These are phyloP conservation scores for Coenonympha arcania DNA, from an alignment of 2,888 invertebrate species.

Conservation along the genomic window DNA sequence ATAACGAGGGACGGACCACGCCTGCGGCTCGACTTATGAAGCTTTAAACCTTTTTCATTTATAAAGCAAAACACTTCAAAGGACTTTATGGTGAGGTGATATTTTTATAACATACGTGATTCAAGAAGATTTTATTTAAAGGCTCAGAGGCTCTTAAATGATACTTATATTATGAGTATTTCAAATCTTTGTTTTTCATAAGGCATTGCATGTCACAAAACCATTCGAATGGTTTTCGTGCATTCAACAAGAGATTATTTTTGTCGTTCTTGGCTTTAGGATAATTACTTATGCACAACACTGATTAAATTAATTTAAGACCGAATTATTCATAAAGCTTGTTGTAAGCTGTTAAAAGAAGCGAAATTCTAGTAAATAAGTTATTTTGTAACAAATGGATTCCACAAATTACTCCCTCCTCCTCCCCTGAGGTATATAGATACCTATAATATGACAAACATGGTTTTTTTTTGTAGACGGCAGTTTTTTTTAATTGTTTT, in stretches of 20 bases:
- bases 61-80: slow-evolving; percentile 29
- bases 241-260: not conserved
- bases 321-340: no score
- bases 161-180: not conserved
- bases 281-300: no score
- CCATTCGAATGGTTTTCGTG: not conserved
- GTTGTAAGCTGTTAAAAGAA: no score
- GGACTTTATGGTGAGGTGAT: slow-evolving; percentile 23
- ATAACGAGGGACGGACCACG: slow-evolving; percentile 39
- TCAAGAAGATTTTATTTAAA: slow-evolving; percentile 8
- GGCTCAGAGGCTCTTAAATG: slow-evolving; percentile 3
- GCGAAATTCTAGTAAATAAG: no score
- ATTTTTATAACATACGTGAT: slow-evolving; percentile 14
- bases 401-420: no score
- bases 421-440: no score
- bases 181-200: not conserved
- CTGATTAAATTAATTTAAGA: no score
- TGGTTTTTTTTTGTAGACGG: no score
- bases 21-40: slow-evolving; percentile 33
- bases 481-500: no score
- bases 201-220: not conserved
- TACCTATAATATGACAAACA: no score
- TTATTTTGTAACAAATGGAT: no score
- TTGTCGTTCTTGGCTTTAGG: no score
- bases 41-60: slow-evolving; percentile 29